Base-by-base conservation (phyloP, 1,140 invertebrate genomes). In the Euglossa dilemma region DNA sequence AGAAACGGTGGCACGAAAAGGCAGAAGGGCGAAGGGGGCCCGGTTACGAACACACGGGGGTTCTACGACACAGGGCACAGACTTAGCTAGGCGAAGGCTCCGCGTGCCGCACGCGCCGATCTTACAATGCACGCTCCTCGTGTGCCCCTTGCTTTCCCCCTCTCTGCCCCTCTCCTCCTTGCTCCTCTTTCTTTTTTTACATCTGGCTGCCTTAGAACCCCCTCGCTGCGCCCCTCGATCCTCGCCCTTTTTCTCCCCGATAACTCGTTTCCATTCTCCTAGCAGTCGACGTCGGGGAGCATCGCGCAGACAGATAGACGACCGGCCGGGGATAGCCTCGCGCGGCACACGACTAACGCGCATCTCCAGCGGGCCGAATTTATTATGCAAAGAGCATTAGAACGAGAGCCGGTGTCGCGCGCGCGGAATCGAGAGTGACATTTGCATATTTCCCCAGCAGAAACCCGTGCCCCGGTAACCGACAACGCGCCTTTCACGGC, bases 91-190 rank as follows among this genome's bases (percentile, higher is more conserved):
- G 47, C 87, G 90, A 90, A 90, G 91, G 92, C 91, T 91, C 93
- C 91, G 91, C 90, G 91, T 92, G 93, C 92, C 92, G 93, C 93
- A 94, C 93, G 93, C 94, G 93, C 93, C 93, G 87, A 93, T 94
- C 94, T 94, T 94, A 94, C 94, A 94, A 94, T 94, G 91, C 92
- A 90, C 91, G 92, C 93, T 93, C 92, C 90, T 93, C 91, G 91
- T 91, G 91, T 93, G 89, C 91, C 91, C 92, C 90, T 85, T 91
- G 80, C 87, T 87, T 88, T 84, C 83, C 84, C 78, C 84, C 74
- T 67, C 81, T n/a, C n/a, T n/a, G n/a, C n/a, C 71, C 85, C 84
- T 83, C 45, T 11, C 63, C 80, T 56, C 61, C 74, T 54, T 23
- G 50, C 57, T 76, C 70, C 45, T 43, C 80, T 74, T 70, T 54